Percentiles rank a stretch among this genome's conserved stretches.
Conservation (phyloP, 2,888 invertebrate genomes). For the Conops quadrifasciatus region DNA sequence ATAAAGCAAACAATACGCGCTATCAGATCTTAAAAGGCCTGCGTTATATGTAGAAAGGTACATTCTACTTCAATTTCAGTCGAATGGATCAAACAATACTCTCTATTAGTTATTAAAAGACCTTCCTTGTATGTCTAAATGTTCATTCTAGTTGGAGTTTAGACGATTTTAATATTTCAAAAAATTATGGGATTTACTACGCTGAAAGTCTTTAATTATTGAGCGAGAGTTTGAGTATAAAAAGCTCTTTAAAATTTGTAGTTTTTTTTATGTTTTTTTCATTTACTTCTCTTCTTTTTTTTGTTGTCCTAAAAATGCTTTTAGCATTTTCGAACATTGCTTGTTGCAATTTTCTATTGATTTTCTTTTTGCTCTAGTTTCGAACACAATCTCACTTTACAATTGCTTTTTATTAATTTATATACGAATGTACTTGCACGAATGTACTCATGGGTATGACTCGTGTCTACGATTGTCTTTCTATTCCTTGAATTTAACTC, state of each 20-base stretch:
- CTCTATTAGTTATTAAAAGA: no score
- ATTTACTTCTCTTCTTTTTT: conserved; percentile 1
- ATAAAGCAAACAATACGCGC: no score
- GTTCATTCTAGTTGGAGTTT: no score
- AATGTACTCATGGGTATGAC: neutral
- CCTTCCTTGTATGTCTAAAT: no score
- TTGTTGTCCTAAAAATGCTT: conserved; percentile 16
- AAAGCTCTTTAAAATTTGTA: neutral
- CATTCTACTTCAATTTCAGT: no score
- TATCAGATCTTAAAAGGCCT: no score
- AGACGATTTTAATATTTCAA: neutral
- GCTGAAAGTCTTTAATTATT: neutral
- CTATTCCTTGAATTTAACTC: neutral
- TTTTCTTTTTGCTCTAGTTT: conserved; percentile 23
- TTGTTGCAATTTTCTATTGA: conserved; percentile 37
- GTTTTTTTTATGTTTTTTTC: neutral
- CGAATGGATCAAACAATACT: no score
- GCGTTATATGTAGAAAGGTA: no score
- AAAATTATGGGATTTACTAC: neutral
- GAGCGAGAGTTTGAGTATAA: neutral
- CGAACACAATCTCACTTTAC: conserved; percentile 24
- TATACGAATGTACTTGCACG: neutral
- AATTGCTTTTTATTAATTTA: conserved; percentile 27
- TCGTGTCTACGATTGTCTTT: no score
- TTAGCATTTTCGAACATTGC: conserved; percentile 39